A percentile compares a stretch with the other conserved stretches of the same genome.
These are phyloP conservation scores for Capromys pilorides DNA, from an alignment of 2,797 vertebrate species.

Conservation along the genomic window DNA sequence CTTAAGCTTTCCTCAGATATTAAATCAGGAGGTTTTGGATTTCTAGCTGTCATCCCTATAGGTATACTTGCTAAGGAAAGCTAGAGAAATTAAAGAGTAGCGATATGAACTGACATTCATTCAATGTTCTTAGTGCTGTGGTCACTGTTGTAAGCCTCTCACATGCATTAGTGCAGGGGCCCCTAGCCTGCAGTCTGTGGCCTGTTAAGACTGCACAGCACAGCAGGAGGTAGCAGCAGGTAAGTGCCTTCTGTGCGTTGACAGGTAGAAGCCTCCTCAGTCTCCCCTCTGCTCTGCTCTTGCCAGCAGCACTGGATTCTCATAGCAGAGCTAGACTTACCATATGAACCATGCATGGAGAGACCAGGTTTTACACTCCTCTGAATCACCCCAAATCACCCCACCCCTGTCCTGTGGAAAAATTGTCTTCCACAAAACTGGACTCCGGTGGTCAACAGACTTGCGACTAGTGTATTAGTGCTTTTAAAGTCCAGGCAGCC, in stretches of 20 bases:
- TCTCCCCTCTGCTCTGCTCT: background rate
- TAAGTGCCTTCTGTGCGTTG: background rate
- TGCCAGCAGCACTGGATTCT: background rate
- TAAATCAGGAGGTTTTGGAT: background rate
- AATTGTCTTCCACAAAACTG: background rate
- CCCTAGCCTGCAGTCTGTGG: background rate
- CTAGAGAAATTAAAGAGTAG: background rate
- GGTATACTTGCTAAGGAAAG: background rate
- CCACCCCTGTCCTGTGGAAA: background rate
- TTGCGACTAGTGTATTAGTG: background rate
- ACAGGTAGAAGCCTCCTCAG: background rate
- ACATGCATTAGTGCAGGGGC: background rate
- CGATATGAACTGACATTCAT: background rate
- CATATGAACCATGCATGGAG: background rate
- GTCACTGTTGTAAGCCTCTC: background rate
- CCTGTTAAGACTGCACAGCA: background rate
- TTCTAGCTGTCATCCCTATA: background rate
- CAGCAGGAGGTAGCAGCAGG: background rate
- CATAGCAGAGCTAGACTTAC: background rate
- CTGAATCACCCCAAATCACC: background rate
- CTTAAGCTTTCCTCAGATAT: background rate
- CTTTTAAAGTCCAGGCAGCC: background rate
- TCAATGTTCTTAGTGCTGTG: background rate
- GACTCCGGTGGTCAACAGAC: background rate
- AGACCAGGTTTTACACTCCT: background rate